Evolutionary conservation across 2,888 invertebrate species (phyloP).

Genomic region (Heliconius erato): DNA sequence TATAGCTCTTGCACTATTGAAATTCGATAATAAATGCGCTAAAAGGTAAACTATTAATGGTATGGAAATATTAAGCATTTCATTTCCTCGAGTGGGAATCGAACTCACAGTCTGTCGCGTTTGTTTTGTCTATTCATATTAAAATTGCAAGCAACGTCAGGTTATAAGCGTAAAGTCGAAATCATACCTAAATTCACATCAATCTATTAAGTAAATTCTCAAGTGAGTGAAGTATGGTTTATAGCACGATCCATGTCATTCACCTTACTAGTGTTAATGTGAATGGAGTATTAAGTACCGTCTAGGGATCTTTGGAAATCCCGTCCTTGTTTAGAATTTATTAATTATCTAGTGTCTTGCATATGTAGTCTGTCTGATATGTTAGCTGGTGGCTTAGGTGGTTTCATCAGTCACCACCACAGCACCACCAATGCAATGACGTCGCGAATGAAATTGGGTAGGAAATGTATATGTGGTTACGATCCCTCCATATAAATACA

Average conservation of each 20-base stretch:
- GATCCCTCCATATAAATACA: no score
- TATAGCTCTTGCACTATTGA: no score
- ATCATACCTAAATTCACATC: background rate
- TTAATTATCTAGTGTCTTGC: background rate
- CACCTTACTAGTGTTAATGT: slow-evolving; percentile 62
- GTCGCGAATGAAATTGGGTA: no score
- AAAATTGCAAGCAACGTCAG: background rate
- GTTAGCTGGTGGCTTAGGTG: background rate
- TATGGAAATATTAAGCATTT: no score
- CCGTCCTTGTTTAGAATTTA: slow-evolving; percentile 16
- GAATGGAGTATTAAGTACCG: slow-evolving; percentile 64
- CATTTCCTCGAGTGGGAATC: background rate
- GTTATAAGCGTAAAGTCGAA: background rate
- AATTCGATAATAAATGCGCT: no score
- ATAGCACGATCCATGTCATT: slow-evolving; percentile 64
- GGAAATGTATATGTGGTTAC: no score
- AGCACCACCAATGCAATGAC: no score
- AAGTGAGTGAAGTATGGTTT: slow-evolving; percentile 36
- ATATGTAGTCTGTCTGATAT: background rate
- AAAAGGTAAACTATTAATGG: no score
- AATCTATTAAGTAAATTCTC: slow-evolving; percentile 12
- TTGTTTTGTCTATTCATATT: background rate
- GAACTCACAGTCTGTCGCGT: background rate
- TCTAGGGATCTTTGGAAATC: slow-evolving; percentile 41
- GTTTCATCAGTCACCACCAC: background rate